A percentile compares a stretch with the other conserved stretches of the same genome.
Conservation (phyloP, 2,113 vertebrate species). For the Catharus minimus region DNA sequence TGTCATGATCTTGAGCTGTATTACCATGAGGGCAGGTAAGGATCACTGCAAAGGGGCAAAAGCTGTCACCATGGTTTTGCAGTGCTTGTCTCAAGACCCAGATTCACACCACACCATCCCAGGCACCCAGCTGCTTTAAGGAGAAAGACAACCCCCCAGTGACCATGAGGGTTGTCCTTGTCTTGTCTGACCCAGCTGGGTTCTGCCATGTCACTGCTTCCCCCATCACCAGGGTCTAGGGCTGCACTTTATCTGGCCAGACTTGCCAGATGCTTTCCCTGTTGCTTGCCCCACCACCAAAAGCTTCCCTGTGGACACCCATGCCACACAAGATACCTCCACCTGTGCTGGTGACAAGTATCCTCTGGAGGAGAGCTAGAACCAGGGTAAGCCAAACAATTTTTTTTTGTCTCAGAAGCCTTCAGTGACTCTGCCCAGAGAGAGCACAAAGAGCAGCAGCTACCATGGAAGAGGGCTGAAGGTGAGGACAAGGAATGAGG, state of each 20-base stretch:
- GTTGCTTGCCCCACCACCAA: neutral
- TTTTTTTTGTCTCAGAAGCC: neutral
- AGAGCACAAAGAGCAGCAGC: neutral
- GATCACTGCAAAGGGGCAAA: neutral
- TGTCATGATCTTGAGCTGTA: neutral
- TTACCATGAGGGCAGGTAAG: neutral
- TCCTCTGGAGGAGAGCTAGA: neutral
- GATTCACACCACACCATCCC: neutral
- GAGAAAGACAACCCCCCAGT: neutral
- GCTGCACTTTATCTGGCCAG: neutral
- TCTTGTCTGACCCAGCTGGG: neutral
- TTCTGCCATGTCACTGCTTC: neutral
- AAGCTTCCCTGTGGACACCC: neutral
- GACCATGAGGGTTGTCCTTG: neutral
- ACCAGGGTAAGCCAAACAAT: neutral
- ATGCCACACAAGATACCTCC: neutral
- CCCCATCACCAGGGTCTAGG: neutral
- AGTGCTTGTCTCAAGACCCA: neutral
- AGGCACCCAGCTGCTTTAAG: neutral
- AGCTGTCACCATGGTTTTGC: neutral
- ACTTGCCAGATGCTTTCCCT: neutral
- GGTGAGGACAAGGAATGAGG: neutral
- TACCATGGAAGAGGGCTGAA: neutral
- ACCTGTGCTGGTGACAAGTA: accelerated
- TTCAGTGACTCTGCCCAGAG: neutral